Evolutionary conservation across 2,113 vertebrate genomes (phyloP).

Genomic region (Cyanoliseus patagonus): DNA sequence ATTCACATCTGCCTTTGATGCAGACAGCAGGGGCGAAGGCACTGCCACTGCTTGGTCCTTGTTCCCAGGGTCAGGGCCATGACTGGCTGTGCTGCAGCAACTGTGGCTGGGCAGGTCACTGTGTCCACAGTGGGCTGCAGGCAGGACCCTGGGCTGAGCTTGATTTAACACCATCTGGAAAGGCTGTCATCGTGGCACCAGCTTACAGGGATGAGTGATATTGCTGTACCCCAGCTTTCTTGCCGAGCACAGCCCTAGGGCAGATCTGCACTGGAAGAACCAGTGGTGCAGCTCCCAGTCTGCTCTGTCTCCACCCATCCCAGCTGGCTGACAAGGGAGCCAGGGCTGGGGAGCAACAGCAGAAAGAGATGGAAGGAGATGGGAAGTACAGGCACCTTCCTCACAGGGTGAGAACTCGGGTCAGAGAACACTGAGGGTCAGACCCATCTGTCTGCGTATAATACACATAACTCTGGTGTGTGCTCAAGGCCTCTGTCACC

Average conservation of each 20-base stretch:
- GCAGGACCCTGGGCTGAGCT: background rate
- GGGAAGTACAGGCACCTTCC: background rate
- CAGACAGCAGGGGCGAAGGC: background rate
- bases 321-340: background rate
- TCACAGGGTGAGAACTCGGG: background rate
- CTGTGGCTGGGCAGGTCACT: fast-evolving
- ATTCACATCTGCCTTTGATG: background rate
- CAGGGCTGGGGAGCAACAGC: background rate
- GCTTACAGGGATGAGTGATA: background rate
- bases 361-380: background rate
- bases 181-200: background rate
- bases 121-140: fast-evolving
- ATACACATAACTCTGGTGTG: fast-evolving
- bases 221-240: background rate
- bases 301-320: background rate
- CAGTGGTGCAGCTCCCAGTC: background rate
- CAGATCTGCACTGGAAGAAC: background rate
- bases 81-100: background rate
- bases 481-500: background rate
- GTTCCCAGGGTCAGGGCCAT: background rate
- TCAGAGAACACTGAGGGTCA: background rate
- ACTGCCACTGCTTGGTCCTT: background rate
- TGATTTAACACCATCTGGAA: background rate
- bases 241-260: background rate
- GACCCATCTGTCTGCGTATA: fast-evolving